phyloP scores from a whole-genome alignment of 1,140 invertebrate species.

The Drosophila hydei region DNA sequence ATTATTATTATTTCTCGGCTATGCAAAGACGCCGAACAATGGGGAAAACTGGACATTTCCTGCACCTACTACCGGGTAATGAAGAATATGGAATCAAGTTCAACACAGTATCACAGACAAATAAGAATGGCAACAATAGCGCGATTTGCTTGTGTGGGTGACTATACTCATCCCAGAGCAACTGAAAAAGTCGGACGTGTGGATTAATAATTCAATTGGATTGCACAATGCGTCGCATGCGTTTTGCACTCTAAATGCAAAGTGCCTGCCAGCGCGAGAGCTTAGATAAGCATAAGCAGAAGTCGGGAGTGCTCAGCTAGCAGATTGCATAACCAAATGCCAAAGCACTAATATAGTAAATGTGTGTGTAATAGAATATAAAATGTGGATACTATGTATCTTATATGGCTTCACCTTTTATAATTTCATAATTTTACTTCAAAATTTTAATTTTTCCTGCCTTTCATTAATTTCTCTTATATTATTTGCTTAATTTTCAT shows the following conservation, averaged over 20 bases:
- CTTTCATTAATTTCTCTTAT: too few relatives aligned
- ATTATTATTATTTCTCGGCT: constrained; percentile 36
- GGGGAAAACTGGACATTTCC: constrained; percentile 48
- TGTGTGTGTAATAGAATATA: too few relatives aligned
- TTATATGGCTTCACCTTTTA: too few relatives aligned
- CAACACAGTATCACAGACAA: constrained; percentile 39
- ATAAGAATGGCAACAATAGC: constrained; percentile 53
- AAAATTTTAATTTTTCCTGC: too few relatives aligned
- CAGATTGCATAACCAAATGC: neutral
- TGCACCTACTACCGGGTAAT: constrained; percentile 54
- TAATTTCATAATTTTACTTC: too few relatives aligned
- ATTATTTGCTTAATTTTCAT: too few relatives aligned
- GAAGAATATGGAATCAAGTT: constrained; percentile 59
- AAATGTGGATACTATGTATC: too few relatives aligned
- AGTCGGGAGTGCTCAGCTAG: neutral
- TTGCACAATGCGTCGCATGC: constrained; percentile 65
- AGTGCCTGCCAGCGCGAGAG: constrained; percentile 23
- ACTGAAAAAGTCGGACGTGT: constrained; percentile 50
- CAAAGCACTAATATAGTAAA: too few relatives aligned
- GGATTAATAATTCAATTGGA: constrained; percentile 79
- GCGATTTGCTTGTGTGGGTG: constrained; percentile 28
- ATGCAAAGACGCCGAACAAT: constrained; percentile 71
- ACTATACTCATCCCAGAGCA: constrained; percentile 10
- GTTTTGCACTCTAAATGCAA: constrained; percentile 56
- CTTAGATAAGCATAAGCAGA: constrained; percentile 15